These are phyloP conservation scores for Eublepharis macularius DNA, from an alignment of 2,113 vertebrate species.

Conservation along the genomic window DNA sequence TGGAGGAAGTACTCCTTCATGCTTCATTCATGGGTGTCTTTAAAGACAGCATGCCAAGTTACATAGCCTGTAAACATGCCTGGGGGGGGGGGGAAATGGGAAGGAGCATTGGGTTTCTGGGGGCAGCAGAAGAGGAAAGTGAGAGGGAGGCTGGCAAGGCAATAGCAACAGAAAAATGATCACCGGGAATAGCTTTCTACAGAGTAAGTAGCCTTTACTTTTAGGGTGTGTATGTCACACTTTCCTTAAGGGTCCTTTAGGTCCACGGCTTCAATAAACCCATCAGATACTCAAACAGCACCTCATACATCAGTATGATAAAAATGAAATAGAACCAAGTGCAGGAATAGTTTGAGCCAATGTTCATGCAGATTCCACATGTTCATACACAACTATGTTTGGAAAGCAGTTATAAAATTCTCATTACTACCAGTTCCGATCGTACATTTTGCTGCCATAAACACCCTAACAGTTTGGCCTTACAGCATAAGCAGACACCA, in stretches of 20 bases:
- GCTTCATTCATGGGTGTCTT: too few relatives aligned
- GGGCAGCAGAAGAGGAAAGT: too few relatives aligned
- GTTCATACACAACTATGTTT: neutral
- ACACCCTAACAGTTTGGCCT: neutral
- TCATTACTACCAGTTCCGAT: neutral
- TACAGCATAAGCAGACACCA: neutral
- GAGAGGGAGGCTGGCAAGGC: too few relatives aligned
- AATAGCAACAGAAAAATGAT: too few relatives aligned
- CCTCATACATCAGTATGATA: neutral
- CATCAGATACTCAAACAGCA: neutral
- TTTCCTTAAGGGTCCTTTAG: neutral
- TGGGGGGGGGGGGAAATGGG: too few relatives aligned
- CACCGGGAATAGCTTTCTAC: too few relatives aligned
- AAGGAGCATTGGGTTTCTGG: too few relatives aligned
- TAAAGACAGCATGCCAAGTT: too few relatives aligned
- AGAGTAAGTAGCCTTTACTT: neutral
- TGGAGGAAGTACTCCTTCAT: too few relatives aligned
- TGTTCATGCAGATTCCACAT: neutral
- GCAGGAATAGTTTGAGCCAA: neutral
- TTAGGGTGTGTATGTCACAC: neutral
- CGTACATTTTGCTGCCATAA: neutral
- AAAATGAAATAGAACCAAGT: neutral
- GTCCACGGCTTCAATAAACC: neutral
- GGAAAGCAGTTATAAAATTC: neutral
- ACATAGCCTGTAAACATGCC: too few relatives aligned